Evolutionary conservation across 53 echinoderm and acorn worm genomes (phyloP).

Genomic region (Holothuria leucospilota): DNA sequence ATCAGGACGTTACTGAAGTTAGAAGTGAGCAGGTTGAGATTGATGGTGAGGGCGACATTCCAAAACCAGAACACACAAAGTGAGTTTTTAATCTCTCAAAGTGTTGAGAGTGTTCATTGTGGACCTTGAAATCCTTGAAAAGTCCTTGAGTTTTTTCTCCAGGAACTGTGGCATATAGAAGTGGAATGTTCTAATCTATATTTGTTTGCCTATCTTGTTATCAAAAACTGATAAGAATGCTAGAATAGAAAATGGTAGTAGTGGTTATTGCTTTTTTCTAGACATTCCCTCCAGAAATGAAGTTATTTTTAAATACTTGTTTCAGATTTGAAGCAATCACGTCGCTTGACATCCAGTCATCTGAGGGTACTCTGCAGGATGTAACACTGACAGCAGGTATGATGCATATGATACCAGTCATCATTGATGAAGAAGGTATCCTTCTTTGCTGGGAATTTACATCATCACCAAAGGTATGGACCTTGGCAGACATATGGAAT

Average conservation of each 20-base stretch:
- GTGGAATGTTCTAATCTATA: too few relatives aligned
- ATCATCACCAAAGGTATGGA: constrained; percentile 90
- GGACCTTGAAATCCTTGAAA: too few relatives aligned
- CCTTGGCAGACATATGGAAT: not conserved
- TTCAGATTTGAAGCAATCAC: constrained; percentile 12
- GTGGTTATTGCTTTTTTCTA: too few relatives aligned
- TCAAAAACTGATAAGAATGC: too few relatives aligned
- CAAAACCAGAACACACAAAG: constrained; percentile 12
- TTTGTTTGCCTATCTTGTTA: too few relatives aligned
- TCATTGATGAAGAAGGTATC: constrained; percentile 83
- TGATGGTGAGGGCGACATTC: not conserved
- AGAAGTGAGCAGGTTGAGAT: constrained; percentile 49
- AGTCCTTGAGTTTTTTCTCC: too few relatives aligned
- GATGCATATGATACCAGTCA: constrained; percentile 77
- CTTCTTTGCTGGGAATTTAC: constrained; percentile 96
- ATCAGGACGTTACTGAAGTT: constrained; percentile 80
- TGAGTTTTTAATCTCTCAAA: not conserved
- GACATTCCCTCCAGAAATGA: too few relatives aligned
- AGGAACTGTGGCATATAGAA: too few relatives aligned
- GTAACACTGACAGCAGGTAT: constrained; percentile 70
- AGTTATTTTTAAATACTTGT: not conserved
- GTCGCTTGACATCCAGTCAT: constrained; percentile 64
- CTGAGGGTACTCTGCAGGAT: constrained; percentile 67
- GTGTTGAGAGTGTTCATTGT: too few relatives aligned
- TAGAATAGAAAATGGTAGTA: too few relatives aligned